Conservation (phyloP, 2,113 vertebrate genomes). For the Ceyx melanurus region DNA sequence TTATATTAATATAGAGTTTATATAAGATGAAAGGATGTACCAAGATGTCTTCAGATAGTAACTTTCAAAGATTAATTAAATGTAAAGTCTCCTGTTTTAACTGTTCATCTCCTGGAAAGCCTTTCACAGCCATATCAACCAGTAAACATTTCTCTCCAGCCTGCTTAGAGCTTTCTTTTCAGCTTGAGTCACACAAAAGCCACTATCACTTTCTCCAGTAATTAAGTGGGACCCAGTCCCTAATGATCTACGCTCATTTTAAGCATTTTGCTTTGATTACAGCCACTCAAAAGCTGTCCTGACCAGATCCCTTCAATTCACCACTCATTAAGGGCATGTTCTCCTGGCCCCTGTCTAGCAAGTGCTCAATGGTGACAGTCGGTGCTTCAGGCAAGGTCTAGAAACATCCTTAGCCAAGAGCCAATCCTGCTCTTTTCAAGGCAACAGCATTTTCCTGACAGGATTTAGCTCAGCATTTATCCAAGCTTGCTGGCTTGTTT, state of each 20-base stretch:
- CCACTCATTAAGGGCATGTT: not conserved
- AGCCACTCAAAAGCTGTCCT: not conserved
- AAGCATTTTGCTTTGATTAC: not conserved
- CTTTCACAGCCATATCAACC: not conserved
- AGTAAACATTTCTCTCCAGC: not conserved
- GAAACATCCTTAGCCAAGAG: not conserved
- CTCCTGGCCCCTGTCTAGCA: not conserved
- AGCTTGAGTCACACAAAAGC: not conserved
- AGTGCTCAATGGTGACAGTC: not conserved
- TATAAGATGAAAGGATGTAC: not conserved
- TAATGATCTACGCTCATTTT: not conserved
- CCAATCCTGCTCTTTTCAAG: not conserved
- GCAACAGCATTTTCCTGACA: not conserved
- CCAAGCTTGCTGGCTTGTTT: not conserved
- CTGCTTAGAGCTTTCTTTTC: not conserved
- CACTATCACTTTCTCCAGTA: not conserved
- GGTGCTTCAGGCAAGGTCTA: not conserved
- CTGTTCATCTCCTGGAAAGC: not conserved
- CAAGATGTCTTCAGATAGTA: not conserved
- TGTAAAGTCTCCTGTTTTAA: not conserved
- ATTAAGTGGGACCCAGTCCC: not conserved
- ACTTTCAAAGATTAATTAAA: not conserved
- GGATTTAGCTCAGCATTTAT: not conserved
- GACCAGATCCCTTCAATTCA: not conserved
- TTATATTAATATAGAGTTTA: not conserved